Evolutionary conservation across 2,797 vertebrate genomes (phyloP).

Genomic region (Pipistrellus kuhlii): DNA sequence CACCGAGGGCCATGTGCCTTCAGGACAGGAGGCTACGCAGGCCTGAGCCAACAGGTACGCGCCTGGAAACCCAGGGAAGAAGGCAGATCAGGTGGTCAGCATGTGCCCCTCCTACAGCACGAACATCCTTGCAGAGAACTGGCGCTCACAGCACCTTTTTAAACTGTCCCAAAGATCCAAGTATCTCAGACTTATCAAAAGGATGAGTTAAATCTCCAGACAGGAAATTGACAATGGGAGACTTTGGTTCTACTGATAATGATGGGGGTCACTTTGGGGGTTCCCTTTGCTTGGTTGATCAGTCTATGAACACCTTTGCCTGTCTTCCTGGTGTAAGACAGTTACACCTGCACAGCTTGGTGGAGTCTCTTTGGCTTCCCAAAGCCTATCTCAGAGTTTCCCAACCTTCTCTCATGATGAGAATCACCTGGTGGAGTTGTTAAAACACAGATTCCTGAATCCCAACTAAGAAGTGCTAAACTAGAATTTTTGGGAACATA

Average conservation of each 20-base stretch:
- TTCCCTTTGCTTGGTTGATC: neutral
- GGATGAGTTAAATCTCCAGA: neutral
- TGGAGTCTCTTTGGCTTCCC: neutral
- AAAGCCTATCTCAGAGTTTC: neutral
- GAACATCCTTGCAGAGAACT: neutral
- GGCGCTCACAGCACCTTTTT: neutral
- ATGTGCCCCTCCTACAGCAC: fast-evolving
- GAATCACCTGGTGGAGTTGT: no score
- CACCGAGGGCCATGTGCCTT: conserved; percentile 88
- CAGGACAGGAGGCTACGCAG: conserved; percentile 90
- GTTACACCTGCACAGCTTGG: fast-evolving
- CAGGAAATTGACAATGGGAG: neutral
- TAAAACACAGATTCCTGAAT: no score
- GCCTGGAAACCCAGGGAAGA: conserved; percentile 78
- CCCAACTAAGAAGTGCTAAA: no score
- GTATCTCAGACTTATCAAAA: neutral
- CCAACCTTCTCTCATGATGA: no score
- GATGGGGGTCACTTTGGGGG: fast-evolving
- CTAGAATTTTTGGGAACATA: no score
- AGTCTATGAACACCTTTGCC: neutral
- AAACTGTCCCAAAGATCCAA: neutral
- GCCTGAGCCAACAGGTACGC: conserved; percentile 82
- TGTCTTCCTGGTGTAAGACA: neutral
- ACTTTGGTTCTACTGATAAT: neutral
- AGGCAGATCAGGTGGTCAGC: neutral